Evolutionary conservation across 1,140 invertebrate genomes (phyloP).

Genomic region (Drosophila cardini): DNA sequence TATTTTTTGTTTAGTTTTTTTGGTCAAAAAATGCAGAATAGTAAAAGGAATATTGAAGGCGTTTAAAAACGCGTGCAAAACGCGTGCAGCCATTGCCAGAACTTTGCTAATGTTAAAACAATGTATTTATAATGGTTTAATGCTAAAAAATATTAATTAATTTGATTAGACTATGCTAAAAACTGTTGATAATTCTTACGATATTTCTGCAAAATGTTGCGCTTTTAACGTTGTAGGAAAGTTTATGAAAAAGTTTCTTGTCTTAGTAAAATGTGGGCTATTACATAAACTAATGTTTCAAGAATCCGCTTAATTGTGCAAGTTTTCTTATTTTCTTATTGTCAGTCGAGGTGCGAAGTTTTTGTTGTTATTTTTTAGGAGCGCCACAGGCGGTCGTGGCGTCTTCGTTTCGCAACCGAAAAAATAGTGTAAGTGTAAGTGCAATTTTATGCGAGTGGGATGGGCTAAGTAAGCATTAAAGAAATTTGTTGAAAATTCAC

Average conservation of each 20-base stretch:
- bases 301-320: slow-evolving; percentile 35
- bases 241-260: too few species aligned
- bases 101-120: not conserved
- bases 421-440: too few species aligned
- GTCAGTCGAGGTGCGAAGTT: slow-evolving; percentile 26
- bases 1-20: slow-evolving; percentile 33
- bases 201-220: not conserved
- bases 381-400: slow-evolving; percentile 16
- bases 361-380: slow-evolving; percentile 9
- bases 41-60: slow-evolving; percentile 25
- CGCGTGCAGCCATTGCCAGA: slow-evolving; percentile 22
- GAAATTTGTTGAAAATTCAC: too few species aligned
- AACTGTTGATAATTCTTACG: not conserved
- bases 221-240: too few species aligned
- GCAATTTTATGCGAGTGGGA: too few species aligned
- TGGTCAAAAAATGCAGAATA: slow-evolving; percentile 43
- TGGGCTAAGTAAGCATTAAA: too few species aligned
- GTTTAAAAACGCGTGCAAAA: slow-evolving; percentile 28
- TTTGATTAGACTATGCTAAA: too few species aligned
- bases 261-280: not conserved
- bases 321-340: slow-evolving; percentile 18
- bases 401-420: slow-evolving; percentile 24
- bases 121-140: not conserved
- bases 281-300: not conserved
- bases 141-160: not conserved